phyloP scores from a whole-genome alignment of 2,797 vertebrate genomes.

The Brachymystax lenok region DNA sequence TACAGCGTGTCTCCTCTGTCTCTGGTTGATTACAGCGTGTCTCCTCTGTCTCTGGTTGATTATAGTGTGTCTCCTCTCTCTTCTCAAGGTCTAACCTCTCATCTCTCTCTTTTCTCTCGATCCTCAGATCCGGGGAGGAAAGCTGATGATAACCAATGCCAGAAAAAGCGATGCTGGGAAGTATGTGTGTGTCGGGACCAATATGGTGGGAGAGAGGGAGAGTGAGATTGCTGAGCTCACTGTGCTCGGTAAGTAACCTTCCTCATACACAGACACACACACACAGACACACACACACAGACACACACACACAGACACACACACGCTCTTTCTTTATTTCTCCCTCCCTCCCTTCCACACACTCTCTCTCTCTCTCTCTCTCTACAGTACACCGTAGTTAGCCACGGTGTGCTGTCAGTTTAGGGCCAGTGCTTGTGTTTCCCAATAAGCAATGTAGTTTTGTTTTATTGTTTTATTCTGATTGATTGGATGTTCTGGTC shows the following conservation, averaged over 20 bases:
- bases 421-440: neutral
- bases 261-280: neutral
- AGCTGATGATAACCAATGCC: conserved; percentile 98
- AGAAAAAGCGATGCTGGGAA: conserved; percentile 96
- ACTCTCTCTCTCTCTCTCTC: no score
- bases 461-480: no score
- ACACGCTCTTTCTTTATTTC: no score
- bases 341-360: no score
- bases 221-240: conserved; percentile 96
- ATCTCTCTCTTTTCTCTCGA: conserved; percentile 39
- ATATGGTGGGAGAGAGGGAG: conserved; percentile 98
- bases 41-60: neutral
- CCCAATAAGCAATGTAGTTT: no score
- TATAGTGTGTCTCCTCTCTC: neutral
- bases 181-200: conserved; percentile 96
- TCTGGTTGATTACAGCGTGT: no score
- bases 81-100: conserved; percentile 19
- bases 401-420: no score
- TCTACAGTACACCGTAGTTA: no score
- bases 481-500: no score
- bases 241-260: conserved; percentile 84
- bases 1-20: no score
- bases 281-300: neutral
- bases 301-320: neutral
- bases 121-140: conserved; percentile 92